Evolutionary conservation across 2,797 vertebrate genomes (phyloP), one percentile per base, ranked within the genome.

Genomic region (Acestrorhynchus altus): DNA sequence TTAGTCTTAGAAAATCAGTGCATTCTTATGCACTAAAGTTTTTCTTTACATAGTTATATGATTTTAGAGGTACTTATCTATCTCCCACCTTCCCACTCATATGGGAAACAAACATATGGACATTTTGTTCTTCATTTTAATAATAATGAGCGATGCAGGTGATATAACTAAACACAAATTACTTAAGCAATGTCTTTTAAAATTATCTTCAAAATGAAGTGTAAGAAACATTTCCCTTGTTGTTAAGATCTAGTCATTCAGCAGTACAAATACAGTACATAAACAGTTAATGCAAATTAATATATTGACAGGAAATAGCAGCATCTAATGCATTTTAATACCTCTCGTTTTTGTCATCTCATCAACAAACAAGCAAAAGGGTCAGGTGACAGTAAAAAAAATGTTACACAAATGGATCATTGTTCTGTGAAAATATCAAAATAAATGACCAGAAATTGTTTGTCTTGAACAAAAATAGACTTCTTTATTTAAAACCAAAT

Each of bases 291-390:
- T 42, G 39, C 11, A 64, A 20, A 13, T 64, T 39, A 22, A 20
- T 64, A 22, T 64, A 64, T 64, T 64, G 61, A 64, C 35, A 64
- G 40, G 61, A 64, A 20, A 42, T 20, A 64, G 61, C 18, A 42
- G 61, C 61, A 12, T 1, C 0, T 0, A 35, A 7, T 26, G 15
- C 57, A 15, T 63, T 28, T 40, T n/a, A 22, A 11, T 42, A 22
- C n/a, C 20, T 64, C 40, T 13, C 4, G 13, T 65, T 24, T 13
- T 7, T 42, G n/a, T 13, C 35, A 42, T 42, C 9, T 20, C 20
- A 8, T n/a, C 15, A 8, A 64, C 22, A 12, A 8, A 22, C 8
- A 39, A 64, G 61, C 3, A 22, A 56, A 56, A 56, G 22, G 0
- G 8, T 10, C 35, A 64, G 24, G 42, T 64, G 61, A 64, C 31